phyloP scores from a whole-genome alignment of 1,140 invertebrate genomes.

The Megalopta genalis region DNA sequence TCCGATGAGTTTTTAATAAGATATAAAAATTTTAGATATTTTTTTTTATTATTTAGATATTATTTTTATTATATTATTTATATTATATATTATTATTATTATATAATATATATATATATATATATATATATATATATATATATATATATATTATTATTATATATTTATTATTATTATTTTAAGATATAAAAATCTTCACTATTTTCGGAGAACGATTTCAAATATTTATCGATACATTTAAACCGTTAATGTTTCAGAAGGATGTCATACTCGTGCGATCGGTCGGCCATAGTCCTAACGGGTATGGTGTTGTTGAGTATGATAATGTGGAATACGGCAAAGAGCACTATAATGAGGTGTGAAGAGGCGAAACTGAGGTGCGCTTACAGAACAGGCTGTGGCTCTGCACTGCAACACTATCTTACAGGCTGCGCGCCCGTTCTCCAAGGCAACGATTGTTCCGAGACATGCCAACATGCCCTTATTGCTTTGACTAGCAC shows the following conservation, averaged over 20 bases:
- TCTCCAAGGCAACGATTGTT: slow-evolving; percentile 83
- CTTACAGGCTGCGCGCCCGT: slow-evolving; percentile 86
- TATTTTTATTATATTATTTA: no score
- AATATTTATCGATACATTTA: no score
- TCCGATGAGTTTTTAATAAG: background rate
- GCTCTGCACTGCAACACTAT: slow-evolving; percentile 87
- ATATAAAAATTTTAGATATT: background rate
- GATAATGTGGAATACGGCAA: slow-evolving; percentile 50
- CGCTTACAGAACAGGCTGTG: slow-evolving; percentile 87
- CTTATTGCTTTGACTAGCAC: slow-evolving; percentile 89
- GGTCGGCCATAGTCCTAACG: slow-evolving; percentile 57
- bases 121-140: no score
- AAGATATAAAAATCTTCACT: no score
- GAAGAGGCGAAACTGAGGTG: slow-evolving; percentile 86
- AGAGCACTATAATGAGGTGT: slow-evolving; percentile 79
- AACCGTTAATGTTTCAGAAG: slow-evolving; percentile 50
- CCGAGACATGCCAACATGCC: slow-evolving; percentile 86
- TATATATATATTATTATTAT: no score
- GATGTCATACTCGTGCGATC: slow-evolving; percentile 68
- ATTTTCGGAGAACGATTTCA: no score
- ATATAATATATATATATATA: no score
- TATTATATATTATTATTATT: no score
- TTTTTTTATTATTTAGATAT: no score
- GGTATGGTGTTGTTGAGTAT: slow-evolving; percentile 61
- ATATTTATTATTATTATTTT: no score